phyloP scores from a whole-genome alignment of 2,888 invertebrate species.

The Stenichneumon culpator region DNA sequence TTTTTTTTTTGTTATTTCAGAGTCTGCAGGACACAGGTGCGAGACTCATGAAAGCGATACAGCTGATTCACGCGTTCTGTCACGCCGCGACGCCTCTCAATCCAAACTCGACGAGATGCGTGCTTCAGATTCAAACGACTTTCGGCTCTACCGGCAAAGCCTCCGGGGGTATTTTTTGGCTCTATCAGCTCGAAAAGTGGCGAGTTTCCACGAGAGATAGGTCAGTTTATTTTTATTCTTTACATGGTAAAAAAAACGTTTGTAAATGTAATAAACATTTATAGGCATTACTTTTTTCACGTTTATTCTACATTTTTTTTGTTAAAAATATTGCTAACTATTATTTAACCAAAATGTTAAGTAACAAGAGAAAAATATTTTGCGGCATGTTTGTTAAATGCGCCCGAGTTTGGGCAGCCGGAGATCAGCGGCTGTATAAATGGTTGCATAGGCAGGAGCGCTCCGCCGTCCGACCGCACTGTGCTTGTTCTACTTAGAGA shows the following conservation, averaged over 20 bases:
- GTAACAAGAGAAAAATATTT: no score
- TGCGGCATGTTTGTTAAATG: no score
- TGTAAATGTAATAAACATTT: no score
- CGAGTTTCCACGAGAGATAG: constrained; percentile 93
- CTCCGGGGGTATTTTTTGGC: constrained; percentile 94
- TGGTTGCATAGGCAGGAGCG: constrained; percentile 24
- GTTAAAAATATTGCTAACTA: no score
- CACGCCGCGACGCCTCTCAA: constrained; percentile 95
- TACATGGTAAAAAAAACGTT: background rate
- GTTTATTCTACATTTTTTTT: background rate
- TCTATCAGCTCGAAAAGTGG: constrained; percentile 95
- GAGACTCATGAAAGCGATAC: constrained; percentile 89
- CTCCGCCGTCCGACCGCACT: constrained; percentile 28
- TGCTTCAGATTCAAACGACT: constrained; percentile 92
- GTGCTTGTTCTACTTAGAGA: background rate
- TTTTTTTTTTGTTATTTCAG: constrained; percentile 76
- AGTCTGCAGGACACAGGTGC: constrained; percentile 86
- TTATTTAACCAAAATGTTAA: no score
- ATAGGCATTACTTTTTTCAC: background rate
- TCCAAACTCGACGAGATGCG: constrained; percentile 93
- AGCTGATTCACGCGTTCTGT: constrained; percentile 91
- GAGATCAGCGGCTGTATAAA: background rate
- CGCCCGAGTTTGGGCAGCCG: background rate
- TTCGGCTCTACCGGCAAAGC: constrained; percentile 95
- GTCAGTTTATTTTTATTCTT: constrained; percentile 84